Conservation (phyloP, 2,797 vertebrate genomes). For the Lithobates sylvaticus region DNA sequence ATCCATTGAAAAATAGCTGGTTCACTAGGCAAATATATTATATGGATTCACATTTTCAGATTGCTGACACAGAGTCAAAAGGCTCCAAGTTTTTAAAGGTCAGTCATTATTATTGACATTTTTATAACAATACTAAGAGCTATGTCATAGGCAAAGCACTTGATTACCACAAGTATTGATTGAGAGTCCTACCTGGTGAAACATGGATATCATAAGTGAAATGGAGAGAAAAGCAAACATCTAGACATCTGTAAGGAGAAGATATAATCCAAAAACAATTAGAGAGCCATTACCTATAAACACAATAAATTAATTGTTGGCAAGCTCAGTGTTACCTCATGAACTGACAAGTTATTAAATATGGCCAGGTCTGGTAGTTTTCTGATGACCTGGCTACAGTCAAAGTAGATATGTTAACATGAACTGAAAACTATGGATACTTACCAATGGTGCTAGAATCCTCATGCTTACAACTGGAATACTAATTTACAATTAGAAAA, state of each 20-base stretch:
- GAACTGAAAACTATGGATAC: no score
- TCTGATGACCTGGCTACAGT: no score
- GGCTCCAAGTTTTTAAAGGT: constrained; percentile 63
- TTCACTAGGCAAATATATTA: constrained; percentile 28
- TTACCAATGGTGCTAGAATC: no score
- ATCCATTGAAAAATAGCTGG: constrained; percentile 31
- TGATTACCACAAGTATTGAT: constrained; percentile 65
- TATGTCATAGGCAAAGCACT: constrained; percentile 68
- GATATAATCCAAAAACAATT: constrained; percentile 24
- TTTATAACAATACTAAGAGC: constrained; percentile 66
- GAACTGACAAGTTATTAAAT: no score
- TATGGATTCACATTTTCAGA: constrained; percentile 61
- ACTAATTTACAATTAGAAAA: no score
- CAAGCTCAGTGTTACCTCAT: no score
- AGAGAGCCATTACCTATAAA: not conserved
- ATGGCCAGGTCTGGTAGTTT: no score
- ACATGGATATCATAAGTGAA: constrained; percentile 33
- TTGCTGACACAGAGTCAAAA: constrained; percentile 46
- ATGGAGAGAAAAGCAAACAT: constrained; percentile 42
- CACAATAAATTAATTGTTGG: constrained; percentile 1
- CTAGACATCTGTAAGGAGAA: not conserved
- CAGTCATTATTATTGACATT: constrained; percentile 66
- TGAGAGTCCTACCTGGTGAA: constrained; percentile 43
- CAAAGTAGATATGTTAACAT: no score
- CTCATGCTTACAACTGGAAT: no score